Evolutionary conservation across 2,888 invertebrate genomes (phyloP).

Genomic region (Melolontha melolontha): DNA sequence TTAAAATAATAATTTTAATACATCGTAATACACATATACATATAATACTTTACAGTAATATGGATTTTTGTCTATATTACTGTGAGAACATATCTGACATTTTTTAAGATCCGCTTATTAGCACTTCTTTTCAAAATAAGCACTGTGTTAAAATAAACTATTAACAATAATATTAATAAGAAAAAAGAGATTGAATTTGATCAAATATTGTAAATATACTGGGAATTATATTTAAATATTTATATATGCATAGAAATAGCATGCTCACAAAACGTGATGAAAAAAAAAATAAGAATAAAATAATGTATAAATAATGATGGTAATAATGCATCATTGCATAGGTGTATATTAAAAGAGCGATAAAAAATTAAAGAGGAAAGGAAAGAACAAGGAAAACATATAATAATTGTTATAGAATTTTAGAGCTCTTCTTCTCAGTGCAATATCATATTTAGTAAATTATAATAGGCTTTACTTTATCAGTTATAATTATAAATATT

Average conservation of each 20-base stretch:
- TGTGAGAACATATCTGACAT: conserved; percentile 30
- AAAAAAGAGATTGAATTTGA: conserved; percentile 21
- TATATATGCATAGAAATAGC: conserved; percentile 47
- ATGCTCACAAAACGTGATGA: conserved; percentile 58
- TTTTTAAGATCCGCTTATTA: conserved; percentile 32
- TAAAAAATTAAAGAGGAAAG: conserved; percentile 18
- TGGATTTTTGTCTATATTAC: conserved; percentile 8
- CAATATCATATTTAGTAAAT: conserved; percentile 52
- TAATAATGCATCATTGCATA: conserved; percentile 32
- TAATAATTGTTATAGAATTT: conserved; percentile 48
- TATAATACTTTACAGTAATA: conserved; percentile 6
- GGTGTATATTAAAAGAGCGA: conserved; percentile 32
- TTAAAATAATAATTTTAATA: too few relatives aligned
- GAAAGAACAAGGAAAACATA: conserved; percentile 23
- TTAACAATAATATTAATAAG: conserved; percentile 26
- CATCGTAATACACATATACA: too few relatives aligned
- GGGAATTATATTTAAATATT: conserved; percentile 29
- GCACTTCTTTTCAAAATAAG: conserved; percentile 39
- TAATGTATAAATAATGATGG: conserved; percentile 19
- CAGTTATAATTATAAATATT: conserved; percentile 46
- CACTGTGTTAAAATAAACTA: conserved; percentile 44
- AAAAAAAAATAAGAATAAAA: conserved; percentile 32
- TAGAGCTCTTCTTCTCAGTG: conserved; percentile 54
- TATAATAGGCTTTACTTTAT: conserved; percentile 47
- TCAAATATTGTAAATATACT: conserved; percentile 38